Evolutionary conservation across 2,113 vertebrate species (phyloP).

Genomic region (Sitta europaea): DNA sequence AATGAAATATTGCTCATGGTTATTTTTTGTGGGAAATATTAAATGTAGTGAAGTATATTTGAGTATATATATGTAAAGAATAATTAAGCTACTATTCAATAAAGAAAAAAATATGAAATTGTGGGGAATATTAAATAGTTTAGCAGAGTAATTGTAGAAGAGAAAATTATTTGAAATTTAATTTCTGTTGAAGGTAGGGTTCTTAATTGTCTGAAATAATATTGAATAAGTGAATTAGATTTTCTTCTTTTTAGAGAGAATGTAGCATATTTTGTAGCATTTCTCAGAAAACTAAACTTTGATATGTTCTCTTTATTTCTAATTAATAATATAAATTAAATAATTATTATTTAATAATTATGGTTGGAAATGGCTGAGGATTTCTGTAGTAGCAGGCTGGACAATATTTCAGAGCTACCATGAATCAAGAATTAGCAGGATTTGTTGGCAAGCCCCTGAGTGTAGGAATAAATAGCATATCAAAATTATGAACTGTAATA

Average conservation of each 20-base stretch:
- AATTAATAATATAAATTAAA: background rate
- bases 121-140: background rate
- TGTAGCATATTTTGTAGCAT: background rate
- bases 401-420: background rate
- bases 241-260: background rate
- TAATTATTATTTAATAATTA: background rate
- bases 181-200: background rate
- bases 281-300: background rate
- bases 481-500: background rate
- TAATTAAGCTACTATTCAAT: background rate
- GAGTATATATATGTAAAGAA: background rate
- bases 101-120: background rate
- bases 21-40: background rate
- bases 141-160: background rate
- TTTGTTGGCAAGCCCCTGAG: background rate
- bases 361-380: background rate
- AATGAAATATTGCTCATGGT: background rate
- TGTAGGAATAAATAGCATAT: background rate
- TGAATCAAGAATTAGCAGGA: background rate
- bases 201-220: background rate
- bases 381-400: background rate
- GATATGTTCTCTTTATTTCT: background rate
- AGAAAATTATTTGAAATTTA: background rate
- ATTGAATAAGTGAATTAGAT: background rate
- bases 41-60: background rate